phyloP scores from a whole-genome alignment of 2,113 vertebrate species.

The Neomonachus schauinslandi region DNA sequence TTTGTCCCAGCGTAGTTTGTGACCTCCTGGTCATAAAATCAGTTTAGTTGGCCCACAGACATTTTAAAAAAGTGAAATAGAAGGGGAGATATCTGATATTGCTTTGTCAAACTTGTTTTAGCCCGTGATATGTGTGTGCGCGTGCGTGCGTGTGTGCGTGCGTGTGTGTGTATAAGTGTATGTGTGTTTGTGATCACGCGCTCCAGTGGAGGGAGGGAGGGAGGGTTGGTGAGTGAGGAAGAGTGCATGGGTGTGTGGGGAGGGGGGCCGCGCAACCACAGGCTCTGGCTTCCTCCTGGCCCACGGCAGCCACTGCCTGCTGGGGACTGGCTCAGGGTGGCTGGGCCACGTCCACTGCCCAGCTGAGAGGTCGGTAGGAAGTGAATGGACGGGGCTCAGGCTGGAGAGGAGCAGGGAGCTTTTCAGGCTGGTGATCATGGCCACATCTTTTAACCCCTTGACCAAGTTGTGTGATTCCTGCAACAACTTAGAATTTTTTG shows the following conservation, averaged over 20 bases:
- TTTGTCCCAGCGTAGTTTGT: background rate
- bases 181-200: rapidly evolving
- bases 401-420: background rate
- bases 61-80: background rate
- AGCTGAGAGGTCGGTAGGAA: background rate
- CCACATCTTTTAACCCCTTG: background rate
- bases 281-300: background rate
- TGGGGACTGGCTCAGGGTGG: background rate
- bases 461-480: background rate
- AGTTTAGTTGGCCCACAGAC: too few relatives aligned
- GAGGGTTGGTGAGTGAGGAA: background rate
- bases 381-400: rapidly evolving
- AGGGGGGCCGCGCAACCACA: rapidly evolving
- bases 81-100: background rate
- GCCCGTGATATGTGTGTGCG: background rate
- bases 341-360: background rate
- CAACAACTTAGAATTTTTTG: background rate
- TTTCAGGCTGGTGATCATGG: rapidly evolving
- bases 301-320: rapidly evolving
- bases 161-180: background rate
- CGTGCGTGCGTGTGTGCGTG: background rate
- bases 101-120: background rate
- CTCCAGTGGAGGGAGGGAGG: background rate
- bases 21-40: background rate
- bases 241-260: background rate